Conservation (phyloP, 2,888 invertebrate species). For the Nymphalis urticae region DNA sequence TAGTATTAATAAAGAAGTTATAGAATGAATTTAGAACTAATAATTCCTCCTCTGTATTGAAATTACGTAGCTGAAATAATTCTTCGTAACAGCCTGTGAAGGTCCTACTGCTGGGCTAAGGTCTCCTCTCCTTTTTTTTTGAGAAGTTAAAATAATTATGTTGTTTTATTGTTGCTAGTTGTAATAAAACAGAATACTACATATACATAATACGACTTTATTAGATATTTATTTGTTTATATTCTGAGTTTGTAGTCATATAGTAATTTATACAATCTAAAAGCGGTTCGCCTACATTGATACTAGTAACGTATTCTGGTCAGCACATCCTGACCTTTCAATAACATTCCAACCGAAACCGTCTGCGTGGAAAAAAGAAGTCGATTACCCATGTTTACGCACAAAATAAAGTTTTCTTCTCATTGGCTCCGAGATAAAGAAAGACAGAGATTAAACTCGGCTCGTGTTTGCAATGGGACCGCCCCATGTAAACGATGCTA, state of each 20-base stretch:
- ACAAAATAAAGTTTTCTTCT: slow-evolving; percentile 78
- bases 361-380: slow-evolving; percentile 60
- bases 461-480: slow-evolving; percentile 66
- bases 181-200: no score
- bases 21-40: no score
- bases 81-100: no score
- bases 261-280: neutral
- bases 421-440: slow-evolving; percentile 71
- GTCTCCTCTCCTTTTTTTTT: no score
- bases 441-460: slow-evolving; percentile 74
- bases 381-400: slow-evolving; percentile 75
- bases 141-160: no score
- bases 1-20: no score
- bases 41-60: no score
- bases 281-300: slow-evolving; percentile 8
- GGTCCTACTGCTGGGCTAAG: no score
- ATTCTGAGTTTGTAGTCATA: neutral
- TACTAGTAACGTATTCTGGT: slow-evolving; percentile 65
- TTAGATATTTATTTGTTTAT: neutral
- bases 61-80: no score
- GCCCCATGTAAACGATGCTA: slow-evolving; percentile 72
- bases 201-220: neutral
- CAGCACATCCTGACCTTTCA: slow-evolving; percentile 63
- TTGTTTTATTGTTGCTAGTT: no score
- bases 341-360: slow-evolving; percentile 59